Evolutionary conservation across 2,797 vertebrate species (phyloP), one percentile per base, ranked within the genome.

Genomic region (Aphelocoma californica): DNA sequence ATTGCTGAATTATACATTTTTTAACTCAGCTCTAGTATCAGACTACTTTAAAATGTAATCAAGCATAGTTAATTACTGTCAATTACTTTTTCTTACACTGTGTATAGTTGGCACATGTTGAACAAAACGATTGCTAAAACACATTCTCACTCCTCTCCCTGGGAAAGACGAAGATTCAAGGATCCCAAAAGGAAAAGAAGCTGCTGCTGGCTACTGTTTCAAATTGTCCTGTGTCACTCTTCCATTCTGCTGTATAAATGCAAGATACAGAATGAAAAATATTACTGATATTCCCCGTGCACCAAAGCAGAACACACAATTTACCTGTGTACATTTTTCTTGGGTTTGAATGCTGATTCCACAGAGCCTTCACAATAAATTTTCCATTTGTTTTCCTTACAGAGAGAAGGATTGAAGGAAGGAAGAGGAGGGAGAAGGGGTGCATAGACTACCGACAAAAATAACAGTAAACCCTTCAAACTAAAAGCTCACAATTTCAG

Each of bases 211-310:
- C 34, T 7, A 1, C 44, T 85, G 25, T 71, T 92, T 92, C 71
- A 77, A 85, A 82, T 47, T 32, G 26, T 51, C 19, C 31, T 45
- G 38, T 13, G 12, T 60, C 64, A 60, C 45, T 64, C 64, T 90
- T 84, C 36, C 81, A 85, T 70, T 93, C 84, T 82, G n/a, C 56
- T 85, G 79, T 60, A 77, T 32, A 93, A 95, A 93, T 48, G 25
- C 42, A 91, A 94, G 60, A 29, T 67, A 57, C 18, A 82, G n/a
- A 67, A 93, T 56, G 44, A 91, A 90, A 95, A 94, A 82, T 78
- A 89, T 75, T 89, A 58, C 56, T 72, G 72, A 86, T 90, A 86
- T 81, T 94, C 75, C 69, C 86, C 69, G 34, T 23, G 71, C 72
- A 74, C 34, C 20, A 24, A 50, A 87, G 51, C 4, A 86, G 65